Evolutionary conservation across 2,113 vertebrate genomes (phyloP).

Genomic region (Chamaetylas fuelleborni): DNA sequence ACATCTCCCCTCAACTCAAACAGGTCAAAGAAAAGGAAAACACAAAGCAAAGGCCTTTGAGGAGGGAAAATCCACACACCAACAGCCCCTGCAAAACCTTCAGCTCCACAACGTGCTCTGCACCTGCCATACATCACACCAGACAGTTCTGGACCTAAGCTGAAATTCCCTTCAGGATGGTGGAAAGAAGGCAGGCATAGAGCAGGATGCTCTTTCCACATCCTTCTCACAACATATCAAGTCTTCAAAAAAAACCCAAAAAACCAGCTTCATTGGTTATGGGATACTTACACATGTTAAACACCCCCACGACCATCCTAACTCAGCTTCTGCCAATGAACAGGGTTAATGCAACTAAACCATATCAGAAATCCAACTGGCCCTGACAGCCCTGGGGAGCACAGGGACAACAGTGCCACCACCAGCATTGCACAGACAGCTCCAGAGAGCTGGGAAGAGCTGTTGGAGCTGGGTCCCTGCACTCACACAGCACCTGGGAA

Average conservation of each 20-base stretch:
- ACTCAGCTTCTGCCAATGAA: not conserved
- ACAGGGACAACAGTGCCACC: not conserved
- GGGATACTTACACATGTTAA: not conserved
- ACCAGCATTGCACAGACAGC: slow-evolving; percentile 22
- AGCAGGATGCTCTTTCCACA: not conserved
- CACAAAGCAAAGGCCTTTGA: slow-evolving; percentile 43
- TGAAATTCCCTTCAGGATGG: not conserved
- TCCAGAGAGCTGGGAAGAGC: not conserved
- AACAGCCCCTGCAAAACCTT: not conserved
- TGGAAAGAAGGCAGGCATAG: not conserved
- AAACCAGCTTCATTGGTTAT: not conserved
- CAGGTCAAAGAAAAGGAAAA: slow-evolving; percentile 46
- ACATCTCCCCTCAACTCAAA: slow-evolving; percentile 50
- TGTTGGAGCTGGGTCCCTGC: not conserved
- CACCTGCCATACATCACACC: not conserved
- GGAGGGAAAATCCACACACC: slow-evolving; percentile 14
- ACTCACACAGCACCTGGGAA: not conserved
- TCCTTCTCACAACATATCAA: not conserved
- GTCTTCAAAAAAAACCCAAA: not conserved
- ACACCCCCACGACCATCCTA: not conserved
- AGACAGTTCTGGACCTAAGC: not conserved
- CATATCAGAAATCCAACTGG: not conserved
- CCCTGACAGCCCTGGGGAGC: not conserved
- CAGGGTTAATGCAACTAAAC: not conserved
- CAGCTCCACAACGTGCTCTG: not conserved